These are phyloP conservation scores for Dynastes maya DNA, from an alignment of 2,888 invertebrate genomes.

Conservation along the genomic window DNA sequence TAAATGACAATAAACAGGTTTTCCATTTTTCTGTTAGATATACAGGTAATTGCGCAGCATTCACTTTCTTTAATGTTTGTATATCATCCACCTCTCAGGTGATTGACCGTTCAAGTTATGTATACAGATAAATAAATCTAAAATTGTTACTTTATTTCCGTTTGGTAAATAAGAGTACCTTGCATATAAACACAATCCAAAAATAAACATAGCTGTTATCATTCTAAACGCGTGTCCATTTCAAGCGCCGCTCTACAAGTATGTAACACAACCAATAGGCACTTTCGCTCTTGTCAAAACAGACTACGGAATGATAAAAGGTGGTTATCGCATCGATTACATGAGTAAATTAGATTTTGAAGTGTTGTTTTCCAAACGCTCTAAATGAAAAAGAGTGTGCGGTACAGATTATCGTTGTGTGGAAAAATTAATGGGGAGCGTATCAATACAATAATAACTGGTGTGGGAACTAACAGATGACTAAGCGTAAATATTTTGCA, in stretches of 20 bases:
- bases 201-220: constrained; percentile 4
- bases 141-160: constrained; percentile 21
- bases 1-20: too few species aligned
- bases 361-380: background rate
- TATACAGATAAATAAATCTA: constrained; percentile 17
- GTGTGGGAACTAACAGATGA: background rate
- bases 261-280: background rate
- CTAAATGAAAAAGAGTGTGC: background rate
- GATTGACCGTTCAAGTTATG: constrained; percentile 27
- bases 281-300: background rate
- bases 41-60: too few species aligned
- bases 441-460: background rate
- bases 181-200: background rate
- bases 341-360: background rate
- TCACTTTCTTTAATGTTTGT: background rate
- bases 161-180: constrained; percentile 8
- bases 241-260: background rate
- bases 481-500: constrained; percentile 7
- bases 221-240: background rate
- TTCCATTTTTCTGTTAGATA: too few species aligned
- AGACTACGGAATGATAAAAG: background rate
- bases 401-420: background rate
- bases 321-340: background rate
- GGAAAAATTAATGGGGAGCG: background rate
- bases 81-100: constrained; percentile 8